Conservation (phyloP, 2,113 vertebrate genomes). For the Tenebrosternarchus preto region DNA sequence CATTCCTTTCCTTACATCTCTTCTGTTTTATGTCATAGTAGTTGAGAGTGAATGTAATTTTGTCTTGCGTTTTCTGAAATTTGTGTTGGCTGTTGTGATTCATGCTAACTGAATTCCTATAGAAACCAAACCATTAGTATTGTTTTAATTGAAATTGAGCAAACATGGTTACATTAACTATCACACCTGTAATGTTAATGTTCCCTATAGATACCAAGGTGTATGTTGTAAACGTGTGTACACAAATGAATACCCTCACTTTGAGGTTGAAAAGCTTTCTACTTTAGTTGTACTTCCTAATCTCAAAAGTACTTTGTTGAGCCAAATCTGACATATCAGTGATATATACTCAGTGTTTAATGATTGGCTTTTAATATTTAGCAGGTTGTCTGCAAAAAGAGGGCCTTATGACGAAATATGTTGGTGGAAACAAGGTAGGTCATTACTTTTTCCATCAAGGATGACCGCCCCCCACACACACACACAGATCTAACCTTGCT, state of each 20-base stretch:
- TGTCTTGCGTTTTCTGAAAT: not conserved
- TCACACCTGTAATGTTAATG: too few species aligned
- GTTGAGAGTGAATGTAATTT: too few species aligned
- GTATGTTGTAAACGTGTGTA: too few species aligned
- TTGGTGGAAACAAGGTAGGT: not conserved
- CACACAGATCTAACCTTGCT: too few species aligned
- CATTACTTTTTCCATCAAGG: not conserved
- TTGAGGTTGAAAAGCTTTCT: not conserved
- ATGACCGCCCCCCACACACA: too few species aligned
- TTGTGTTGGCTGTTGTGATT: too few species aligned
- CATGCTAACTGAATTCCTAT: not conserved
- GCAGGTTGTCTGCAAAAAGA: not conserved
- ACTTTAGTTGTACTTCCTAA: conserved; percentile 17
- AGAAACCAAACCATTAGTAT: not conserved
- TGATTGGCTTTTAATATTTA: not conserved
- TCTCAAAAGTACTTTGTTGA: not conserved
- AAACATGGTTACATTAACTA: not conserved
- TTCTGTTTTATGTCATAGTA: too few species aligned
- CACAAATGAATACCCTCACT: not conserved
- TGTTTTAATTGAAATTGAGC: not conserved
- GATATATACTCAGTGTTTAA: not conserved
- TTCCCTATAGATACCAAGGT: too few species aligned
- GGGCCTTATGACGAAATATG: not conserved
- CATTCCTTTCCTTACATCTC: not conserved
- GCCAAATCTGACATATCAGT: too few species aligned